A percentile compares a stretch with the other conserved stretches of the same genome.
These are phyloP conservation scores for Bergia puertoricense DNA, from an alignment of 92 coral and sea anemone species.

Conservation along the genomic window DNA sequence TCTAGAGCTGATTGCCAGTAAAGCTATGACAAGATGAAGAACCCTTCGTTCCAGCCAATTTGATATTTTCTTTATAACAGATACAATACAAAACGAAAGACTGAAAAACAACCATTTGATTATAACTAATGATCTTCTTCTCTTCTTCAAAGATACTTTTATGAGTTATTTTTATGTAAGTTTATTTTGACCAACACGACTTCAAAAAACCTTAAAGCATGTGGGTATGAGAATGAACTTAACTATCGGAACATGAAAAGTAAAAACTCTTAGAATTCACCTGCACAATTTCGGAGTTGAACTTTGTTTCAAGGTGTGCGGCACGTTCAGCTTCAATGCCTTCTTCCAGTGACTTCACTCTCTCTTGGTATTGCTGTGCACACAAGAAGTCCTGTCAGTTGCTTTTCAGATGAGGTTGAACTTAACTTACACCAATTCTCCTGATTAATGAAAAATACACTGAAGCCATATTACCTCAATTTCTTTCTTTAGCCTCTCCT, in stretches of 20 bases:
- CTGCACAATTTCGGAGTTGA: slow-evolving; percentile 96
- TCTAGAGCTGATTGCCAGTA: too few relatives aligned
- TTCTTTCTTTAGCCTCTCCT: slow-evolving; percentile 90
- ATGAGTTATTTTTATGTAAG: too few relatives aligned
- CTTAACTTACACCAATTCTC: neutral
- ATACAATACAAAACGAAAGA: too few relatives aligned
- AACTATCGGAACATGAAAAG: neutral
- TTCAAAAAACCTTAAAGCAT: neutral
- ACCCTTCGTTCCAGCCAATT: too few relatives aligned
- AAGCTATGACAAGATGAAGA: too few relatives aligned
- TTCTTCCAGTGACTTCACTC: slow-evolving; percentile 91
- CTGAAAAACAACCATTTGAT: too few relatives aligned
- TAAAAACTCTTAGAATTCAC: slow-evolving; percentile 35
- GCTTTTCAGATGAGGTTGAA: too few relatives aligned
- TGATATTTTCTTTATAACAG: too few relatives aligned
- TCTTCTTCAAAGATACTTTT: too few relatives aligned
- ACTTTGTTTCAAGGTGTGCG: slow-evolving; percentile 96
- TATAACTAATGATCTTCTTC: too few relatives aligned
- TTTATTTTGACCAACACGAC: too few relatives aligned
- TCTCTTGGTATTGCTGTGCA: slow-evolving; percentile 88
- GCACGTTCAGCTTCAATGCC: slow-evolving; percentile 97
- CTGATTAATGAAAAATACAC: neutral
- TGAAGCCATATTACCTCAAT: slow-evolving; percentile 64
- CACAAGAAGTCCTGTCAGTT: neutral
- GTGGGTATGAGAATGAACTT: neutral